Conservation (phyloP, 2,797 vertebrate species). For the Gymnothorax javanicus region DNA sequence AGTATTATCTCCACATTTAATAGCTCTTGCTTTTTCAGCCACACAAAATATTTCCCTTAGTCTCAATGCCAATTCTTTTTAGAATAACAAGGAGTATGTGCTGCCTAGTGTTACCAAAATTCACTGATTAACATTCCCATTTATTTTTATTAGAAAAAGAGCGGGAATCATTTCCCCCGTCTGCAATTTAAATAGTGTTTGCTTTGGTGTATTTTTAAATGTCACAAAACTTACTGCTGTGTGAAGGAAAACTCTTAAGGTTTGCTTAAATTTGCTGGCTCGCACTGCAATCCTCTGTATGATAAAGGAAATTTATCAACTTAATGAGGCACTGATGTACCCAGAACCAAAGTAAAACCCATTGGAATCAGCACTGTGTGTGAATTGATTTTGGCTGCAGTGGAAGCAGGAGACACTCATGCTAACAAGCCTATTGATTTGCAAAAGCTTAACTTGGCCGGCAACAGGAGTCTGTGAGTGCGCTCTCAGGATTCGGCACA, state of each 20-base stretch:
- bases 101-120: not conserved
- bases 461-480: not conserved
- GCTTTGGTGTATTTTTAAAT: not conserved
- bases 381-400: not conserved
- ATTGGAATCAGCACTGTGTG: not conserved
- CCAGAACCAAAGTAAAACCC: not conserved
- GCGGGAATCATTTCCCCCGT: not conserved
- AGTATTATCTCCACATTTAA: not conserved
- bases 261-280: not conserved
- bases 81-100: not conserved
- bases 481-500: not conserved
- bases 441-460: constrained; percentile 6
- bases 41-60: not conserved
- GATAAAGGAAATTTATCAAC: not conserved
- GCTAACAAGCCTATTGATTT: constrained; percentile 20
- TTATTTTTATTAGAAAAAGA: not conserved
- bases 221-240: not conserved
- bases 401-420: not conserved
- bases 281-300: not conserved
- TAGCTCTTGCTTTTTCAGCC: not conserved
- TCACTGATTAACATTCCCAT: not conserved
- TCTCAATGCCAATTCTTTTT: not conserved
- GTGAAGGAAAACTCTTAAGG: not conserved
- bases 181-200: not conserved
- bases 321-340: not conserved